Conservation (phyloP, 2,888 invertebrate species). For the Anthoptus insignis region DNA sequence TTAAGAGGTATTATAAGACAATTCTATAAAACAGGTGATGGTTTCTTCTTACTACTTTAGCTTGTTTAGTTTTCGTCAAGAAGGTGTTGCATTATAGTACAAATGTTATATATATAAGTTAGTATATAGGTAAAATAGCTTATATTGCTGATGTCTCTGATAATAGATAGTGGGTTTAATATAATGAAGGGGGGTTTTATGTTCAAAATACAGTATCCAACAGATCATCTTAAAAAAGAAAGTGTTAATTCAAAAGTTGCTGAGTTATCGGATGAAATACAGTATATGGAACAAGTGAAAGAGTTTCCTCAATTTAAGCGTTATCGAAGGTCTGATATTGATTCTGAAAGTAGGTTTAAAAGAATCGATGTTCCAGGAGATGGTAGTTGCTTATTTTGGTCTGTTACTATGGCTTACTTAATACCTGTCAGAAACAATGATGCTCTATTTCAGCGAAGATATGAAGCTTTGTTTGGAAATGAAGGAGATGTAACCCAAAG, state of each 20-base stretch:
- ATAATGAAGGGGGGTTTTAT: constrained; percentile 1
- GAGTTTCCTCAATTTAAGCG: no score
- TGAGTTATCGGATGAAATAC: no score
- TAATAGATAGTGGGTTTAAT: not conserved
- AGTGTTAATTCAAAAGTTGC: not conserved
- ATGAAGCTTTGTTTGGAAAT: no score
- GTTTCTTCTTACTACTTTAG: constrained; percentile 2
- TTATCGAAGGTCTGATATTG: no score
- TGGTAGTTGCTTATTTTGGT: no score
- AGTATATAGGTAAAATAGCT: not conserved
- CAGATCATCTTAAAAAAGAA: not conserved
- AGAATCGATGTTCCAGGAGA: no score
- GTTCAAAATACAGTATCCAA: constrained; percentile 2
- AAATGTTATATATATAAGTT: not conserved
- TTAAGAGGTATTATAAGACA: constrained; percentile 3
- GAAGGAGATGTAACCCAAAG: no score
- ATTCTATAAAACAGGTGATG: not conserved
- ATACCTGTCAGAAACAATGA: no score
- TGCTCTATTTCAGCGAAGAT: no score
- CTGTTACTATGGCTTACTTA: no score
- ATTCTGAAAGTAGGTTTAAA: no score
- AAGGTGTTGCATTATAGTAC: not conserved
- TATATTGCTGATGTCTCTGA: not conserved
- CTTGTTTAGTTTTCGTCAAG: not conserved
- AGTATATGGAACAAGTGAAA: no score